phyloP scores from a whole-genome alignment of 2,888 invertebrate genomes.

The Odontothrips loti region DNA sequence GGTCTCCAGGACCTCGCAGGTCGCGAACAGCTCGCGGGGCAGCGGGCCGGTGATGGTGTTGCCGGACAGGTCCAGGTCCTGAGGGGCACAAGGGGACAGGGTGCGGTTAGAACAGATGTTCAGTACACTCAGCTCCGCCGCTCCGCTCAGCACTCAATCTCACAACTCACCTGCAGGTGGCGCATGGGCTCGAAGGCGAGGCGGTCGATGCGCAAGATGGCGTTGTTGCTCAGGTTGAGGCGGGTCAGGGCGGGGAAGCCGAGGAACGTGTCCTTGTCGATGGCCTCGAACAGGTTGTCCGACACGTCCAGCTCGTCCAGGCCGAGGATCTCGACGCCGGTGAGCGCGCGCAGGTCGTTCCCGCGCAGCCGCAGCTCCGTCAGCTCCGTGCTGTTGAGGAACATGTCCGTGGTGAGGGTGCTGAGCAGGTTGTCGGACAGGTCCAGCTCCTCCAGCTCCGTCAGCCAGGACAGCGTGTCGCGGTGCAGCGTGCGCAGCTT shows the following conservation, averaged over 20 bases:
- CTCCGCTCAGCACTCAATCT: no score
- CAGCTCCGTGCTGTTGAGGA: slow-evolving; percentile 61
- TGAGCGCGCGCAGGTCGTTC: slow-evolving; percentile 61
- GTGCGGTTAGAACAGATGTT: background rate
- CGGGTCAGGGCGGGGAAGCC: slow-evolving; percentile 60
- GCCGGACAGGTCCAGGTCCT: slow-evolving; percentile 67
- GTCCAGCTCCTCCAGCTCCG: slow-evolving; percentile 66
- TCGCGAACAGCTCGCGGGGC: slow-evolving; percentile 63
- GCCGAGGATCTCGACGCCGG: slow-evolving; percentile 58
- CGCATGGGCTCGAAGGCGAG: slow-evolving; percentile 64
- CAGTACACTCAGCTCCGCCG: background rate
- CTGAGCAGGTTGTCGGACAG: slow-evolving; percentile 65
- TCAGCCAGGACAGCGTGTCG: slow-evolving; percentile 58
- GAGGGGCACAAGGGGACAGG: background rate
- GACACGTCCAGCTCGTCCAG: slow-evolving; percentile 65
- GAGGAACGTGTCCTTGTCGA: slow-evolving; percentile 61
- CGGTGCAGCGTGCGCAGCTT: slow-evolving; percentile 58
- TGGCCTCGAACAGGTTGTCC: slow-evolving; percentile 61
- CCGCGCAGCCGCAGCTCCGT: slow-evolving; percentile 65
- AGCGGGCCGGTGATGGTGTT: slow-evolving; percentile 62
- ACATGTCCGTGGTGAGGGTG: slow-evolving; percentile 59
- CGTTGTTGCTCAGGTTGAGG: slow-evolving; percentile 65
- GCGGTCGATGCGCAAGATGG: slow-evolving; percentile 62
- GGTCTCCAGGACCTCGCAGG: slow-evolving; percentile 61
- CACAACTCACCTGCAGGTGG: slow-evolving; percentile 51